Conservation (phyloP, 2,888 invertebrate species). For the Thera britannica region DNA sequence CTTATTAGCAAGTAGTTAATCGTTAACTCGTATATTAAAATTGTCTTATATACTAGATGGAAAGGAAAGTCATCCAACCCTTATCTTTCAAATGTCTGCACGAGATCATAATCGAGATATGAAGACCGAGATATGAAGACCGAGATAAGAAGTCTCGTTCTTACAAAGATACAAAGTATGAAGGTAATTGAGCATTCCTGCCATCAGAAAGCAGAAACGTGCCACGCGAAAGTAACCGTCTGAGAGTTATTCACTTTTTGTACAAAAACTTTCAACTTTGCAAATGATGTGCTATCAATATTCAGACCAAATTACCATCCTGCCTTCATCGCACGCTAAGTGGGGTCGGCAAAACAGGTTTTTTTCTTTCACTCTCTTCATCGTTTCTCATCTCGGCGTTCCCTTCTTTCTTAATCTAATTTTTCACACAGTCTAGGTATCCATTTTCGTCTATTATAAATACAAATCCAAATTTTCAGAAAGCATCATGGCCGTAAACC, state of each 20-base stretch:
- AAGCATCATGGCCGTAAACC: too few species aligned
- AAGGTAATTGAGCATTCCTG: constrained; percentile 20
- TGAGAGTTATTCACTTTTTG: constrained; percentile 17
- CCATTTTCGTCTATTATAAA: too few species aligned
- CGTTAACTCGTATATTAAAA: too few species aligned
- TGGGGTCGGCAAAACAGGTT: too few species aligned
- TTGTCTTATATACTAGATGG: neutral
- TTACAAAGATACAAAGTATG: constrained; percentile 7
- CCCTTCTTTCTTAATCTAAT: too few species aligned
- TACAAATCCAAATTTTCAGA: too few species aligned
- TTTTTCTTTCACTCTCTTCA: too few species aligned
- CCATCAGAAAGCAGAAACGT: constrained; percentile 30
- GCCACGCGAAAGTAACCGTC: constrained; percentile 23
- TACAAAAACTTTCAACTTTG: constrained; percentile 11
- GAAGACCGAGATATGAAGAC: neutral
- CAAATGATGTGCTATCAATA: constrained; percentile 8
- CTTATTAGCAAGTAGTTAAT: too few species aligned
- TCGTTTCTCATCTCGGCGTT: too few species aligned
- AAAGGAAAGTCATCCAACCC: neutral
- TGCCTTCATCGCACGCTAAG: too few species aligned
- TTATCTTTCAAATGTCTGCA: constrained; percentile 5
- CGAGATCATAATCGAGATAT: neutral
- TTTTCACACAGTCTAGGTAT: too few species aligned
- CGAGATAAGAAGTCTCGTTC: constrained; percentile 4
- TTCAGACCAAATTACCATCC: too few species aligned